Evolutionary conservation across 2,113 vertebrate genomes (phyloP).

Genomic region (Siniperca knerii): DNA sequence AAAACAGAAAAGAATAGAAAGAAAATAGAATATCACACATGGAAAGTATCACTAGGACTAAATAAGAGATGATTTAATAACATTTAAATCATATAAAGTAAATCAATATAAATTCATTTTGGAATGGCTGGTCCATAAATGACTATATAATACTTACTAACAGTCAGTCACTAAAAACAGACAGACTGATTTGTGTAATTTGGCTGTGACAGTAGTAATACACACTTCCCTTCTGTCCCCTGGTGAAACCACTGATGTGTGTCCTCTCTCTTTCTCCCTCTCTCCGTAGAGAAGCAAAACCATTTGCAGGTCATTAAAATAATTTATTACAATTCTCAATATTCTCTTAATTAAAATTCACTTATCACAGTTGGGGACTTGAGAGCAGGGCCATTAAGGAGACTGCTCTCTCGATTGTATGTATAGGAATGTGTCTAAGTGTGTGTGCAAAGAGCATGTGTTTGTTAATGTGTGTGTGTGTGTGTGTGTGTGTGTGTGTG

Average conservation of each 20-base stretch:
- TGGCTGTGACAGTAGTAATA: background rate
- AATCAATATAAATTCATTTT: background rate
- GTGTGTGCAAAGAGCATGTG: conserved; percentile 10
- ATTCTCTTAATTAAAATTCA: conserved; percentile 81
- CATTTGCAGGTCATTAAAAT: conserved; percentile 73
- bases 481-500: conserved; percentile 35
- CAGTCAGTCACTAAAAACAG: conserved; percentile 12
- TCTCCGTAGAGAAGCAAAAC: conserved; percentile 30
- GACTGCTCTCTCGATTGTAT: conserved; percentile 43
- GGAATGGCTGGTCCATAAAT: background rate
- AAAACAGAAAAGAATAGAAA: background rate
- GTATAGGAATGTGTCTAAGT: conserved; percentile 39
- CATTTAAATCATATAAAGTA: background rate
- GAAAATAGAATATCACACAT: background rate
- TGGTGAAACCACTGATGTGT: conserved; percentile 34
- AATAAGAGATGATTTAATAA: background rate
- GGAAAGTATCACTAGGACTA: background rate
- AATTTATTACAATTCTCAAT: conserved; percentile 79
- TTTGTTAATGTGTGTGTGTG: conserved; percentile 7
- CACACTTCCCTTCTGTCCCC: background rate
- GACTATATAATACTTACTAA: conserved; percentile 5
- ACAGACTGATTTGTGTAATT: conserved; percentile 25
- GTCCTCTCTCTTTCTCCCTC: conserved; percentile 23
- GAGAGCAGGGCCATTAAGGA: conserved; percentile 69
- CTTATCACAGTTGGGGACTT: conserved; percentile 73